These are phyloP conservation scores for Leptogaster cylindrica DNA, from an alignment of 2,888 invertebrate genomes.

Conservation along the genomic window DNA sequence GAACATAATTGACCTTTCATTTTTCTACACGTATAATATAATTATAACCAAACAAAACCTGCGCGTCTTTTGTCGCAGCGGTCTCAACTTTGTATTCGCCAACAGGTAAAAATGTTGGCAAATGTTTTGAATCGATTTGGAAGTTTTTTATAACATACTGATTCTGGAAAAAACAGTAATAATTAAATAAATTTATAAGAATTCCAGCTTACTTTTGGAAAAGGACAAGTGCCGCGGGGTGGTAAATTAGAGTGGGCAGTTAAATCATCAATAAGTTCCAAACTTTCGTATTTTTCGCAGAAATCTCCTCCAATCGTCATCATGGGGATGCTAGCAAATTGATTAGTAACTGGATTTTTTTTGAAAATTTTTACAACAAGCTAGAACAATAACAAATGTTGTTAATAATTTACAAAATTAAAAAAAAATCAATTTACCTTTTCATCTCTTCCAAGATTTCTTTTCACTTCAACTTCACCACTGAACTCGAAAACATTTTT, in stretches of 20 bases:
- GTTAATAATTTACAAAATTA: background rate
- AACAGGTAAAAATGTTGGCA: background rate
- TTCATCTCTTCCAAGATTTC: background rate
- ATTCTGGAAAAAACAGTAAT: background rate
- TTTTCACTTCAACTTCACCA: background rate
- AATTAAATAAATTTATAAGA: background rate
- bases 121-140: background rate
- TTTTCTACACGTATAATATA: too few species aligned
- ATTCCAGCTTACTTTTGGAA: background rate
- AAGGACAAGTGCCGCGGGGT: constrained; percentile 12
- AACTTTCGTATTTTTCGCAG: background rate
- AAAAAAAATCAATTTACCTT: background rate
- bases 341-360: background rate
- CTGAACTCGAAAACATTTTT: background rate
- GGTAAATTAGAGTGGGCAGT: background rate
- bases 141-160: background rate
- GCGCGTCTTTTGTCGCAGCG: background rate
- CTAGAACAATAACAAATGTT: background rate
- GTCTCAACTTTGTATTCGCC: background rate
- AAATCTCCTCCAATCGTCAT: background rate
- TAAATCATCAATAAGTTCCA: background rate
- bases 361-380: background rate
- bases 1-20: too few species aligned
- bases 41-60: background rate
- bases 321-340: background rate